These are phyloP conservation scores for Empidonax alnorum DNA, from an alignment of 2,113 vertebrate species.

Conservation along the genomic window DNA sequence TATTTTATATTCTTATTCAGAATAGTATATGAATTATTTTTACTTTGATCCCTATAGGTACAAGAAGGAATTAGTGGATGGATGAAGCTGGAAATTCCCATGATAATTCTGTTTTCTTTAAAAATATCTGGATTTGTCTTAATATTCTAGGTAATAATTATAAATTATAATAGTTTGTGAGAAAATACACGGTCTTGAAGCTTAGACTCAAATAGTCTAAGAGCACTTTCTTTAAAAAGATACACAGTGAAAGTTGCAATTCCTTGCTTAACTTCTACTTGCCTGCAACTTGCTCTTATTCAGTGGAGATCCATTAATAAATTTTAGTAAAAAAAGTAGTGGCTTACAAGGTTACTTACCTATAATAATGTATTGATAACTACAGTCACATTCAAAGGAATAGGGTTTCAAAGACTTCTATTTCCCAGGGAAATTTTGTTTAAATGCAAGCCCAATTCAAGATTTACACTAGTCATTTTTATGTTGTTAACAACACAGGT, in stretches of 20 bases:
- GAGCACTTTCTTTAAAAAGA: neutral
- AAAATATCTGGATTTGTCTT: neutral
- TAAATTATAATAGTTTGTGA: neutral
- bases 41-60: neutral
- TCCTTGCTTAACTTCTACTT: neutral
- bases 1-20: neutral
- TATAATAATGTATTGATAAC: neutral
- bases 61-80: neutral
- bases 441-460: neutral
- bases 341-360: neutral
- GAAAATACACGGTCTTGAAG: neutral
- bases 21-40: neutral
- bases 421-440: neutral
- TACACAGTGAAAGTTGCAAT: neutral
- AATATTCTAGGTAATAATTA: neutral
- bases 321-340: neutral
- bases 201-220: neutral
- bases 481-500: neutral
- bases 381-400: neutral
- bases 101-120: neutral
- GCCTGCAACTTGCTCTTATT: neutral
- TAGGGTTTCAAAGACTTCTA: neutral
- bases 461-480: neutral
- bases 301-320: neutral
- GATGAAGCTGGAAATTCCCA: neutral